Evolutionary conservation across 2,888 invertebrate species (phyloP), one percentile per base, ranked within the genome.

Genomic region (Parascotia fuliginaria): DNA sequence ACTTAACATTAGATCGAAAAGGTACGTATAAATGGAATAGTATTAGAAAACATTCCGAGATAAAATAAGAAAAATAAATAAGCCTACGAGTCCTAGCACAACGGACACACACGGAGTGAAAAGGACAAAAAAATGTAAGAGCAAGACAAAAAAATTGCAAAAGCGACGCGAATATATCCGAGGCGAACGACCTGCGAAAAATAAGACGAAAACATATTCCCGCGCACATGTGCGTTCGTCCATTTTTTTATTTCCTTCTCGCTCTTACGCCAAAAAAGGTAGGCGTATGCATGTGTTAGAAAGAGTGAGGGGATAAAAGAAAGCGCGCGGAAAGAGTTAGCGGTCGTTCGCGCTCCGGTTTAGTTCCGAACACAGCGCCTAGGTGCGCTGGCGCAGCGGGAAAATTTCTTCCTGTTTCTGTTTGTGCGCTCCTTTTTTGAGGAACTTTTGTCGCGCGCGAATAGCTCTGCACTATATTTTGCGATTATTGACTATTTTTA

Each of bases 171-270:
- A 88, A 89, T 86, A 87, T 83, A 81, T 81, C 80, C 83, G 80
- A 82, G 90, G 88, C 76, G 78, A 91, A 89, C 81, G 89, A 89
- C 85, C 89, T 80, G 84, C 89, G 83, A 92, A 92, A 90, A 91
- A 89, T 81, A 91, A 89, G 82, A 87, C 87, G 84, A 90, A 88
- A 77, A 81, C 77, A 65, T 70, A 75, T 84, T 79, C 85, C 65
- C 77, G 85, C 83, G 89, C 92, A 91, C 90, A 90, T 90, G 89
- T 90, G 89, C 86, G 88, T 88, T 83, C 83, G 74, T 79, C 83
- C 84, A 88, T 89, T 91, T 92, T 91, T 91, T 88, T 85, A 65
- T 64, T 64, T 60, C 82, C 63, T 57, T 90, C 91, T 77, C 83
- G 70, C 64, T 90, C 89, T 74, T 70, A 79, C 84, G 77, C 85